Evolutionary conservation across 1,140 invertebrate species (phyloP), one percentile per base, ranked within the genome.

Genomic region (Drosophila mayri): DNA sequence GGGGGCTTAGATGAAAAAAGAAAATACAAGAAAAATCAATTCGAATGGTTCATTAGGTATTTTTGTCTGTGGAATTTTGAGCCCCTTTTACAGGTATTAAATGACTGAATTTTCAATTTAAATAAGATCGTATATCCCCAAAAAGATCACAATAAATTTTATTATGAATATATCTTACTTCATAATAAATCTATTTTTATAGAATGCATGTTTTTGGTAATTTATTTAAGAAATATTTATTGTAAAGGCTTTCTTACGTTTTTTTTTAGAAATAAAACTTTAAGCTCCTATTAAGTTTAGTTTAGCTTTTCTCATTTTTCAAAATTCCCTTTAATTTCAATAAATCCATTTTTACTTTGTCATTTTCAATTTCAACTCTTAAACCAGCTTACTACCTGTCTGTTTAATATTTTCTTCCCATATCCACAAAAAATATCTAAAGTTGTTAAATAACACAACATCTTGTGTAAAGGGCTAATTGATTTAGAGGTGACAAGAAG

Each of bases 401-500:
- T 6, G 4, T 14, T 25, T n/a, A 35, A 20, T 32, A 4, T 41
- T 30, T 16, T 41, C 35, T 12, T 37, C 28, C 28, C 28, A 30
- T 30, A 8, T 8, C 5, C 7, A 30, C 28, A 30, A 30, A 30
- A 30, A 30, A 30, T 20, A 37, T 52, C 25, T 3, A 30, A 54
- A 44, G 22, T 20, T 46, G 16, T 54, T 44, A 52, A 47, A 46
- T 66, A 58, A 68, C 37, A 58, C 65, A 72, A 67, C 44, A 62
- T 62, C 32, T 58, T 57, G 5, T 25, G 38, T 32, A 25, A 41
- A 47, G 59, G 71, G 37, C 59, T 81, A 84, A 85, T 84, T 84
- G 76, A 85, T 85, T 85, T 77, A 72, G 44, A 65, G 49, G 43
- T 71, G 63, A 72, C 62, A 84, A 49, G 49, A 59, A 10, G 25